These are phyloP conservation scores for Macrotus californicus DNA, from an alignment of 2,113 vertebrate genomes.

Conservation along the genomic window DNA sequence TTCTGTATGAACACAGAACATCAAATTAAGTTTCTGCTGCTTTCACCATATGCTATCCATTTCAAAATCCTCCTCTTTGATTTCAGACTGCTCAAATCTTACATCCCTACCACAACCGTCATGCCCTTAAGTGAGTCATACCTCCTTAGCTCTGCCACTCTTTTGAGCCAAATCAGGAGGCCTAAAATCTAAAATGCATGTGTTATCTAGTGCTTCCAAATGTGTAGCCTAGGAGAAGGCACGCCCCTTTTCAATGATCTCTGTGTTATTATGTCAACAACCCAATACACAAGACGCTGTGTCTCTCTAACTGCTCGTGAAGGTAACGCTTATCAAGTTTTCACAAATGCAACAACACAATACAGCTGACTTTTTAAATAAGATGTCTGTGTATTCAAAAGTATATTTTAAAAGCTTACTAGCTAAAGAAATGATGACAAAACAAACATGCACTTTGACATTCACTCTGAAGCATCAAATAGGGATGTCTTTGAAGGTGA, in stretches of 20 bases:
- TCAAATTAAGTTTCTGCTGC: constrained; percentile 2
- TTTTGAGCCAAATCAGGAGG: neutral
- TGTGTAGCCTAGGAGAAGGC: neutral
- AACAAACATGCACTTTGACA: neutral
- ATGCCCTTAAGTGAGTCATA: neutral
- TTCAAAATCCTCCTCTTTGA: constrained; percentile 17
- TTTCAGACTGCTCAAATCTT: constrained; percentile 1
- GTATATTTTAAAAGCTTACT: constrained; percentile 7
- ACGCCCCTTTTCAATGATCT: neutral
- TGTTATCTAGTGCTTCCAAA: neutral
- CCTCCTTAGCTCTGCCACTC: neutral
- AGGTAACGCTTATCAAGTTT: neutral
- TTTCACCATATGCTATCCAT: neutral
- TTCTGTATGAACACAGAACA: neutral
- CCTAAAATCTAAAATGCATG: neutral
- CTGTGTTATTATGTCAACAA: neutral
- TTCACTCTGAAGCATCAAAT: neutral
- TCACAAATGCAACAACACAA: neutral
- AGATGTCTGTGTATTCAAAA: neutral
- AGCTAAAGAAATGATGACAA: neutral
- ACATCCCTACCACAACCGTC: neutral
- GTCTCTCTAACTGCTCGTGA: neutral
- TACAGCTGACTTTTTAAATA: constrained; percentile 3
- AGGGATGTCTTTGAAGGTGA: neutral
- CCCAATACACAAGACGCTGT: neutral